These are phyloP conservation scores for Tylochromis polylepis DNA, from an alignment of 2,113 vertebrate genomes.

Conservation along the genomic window DNA sequence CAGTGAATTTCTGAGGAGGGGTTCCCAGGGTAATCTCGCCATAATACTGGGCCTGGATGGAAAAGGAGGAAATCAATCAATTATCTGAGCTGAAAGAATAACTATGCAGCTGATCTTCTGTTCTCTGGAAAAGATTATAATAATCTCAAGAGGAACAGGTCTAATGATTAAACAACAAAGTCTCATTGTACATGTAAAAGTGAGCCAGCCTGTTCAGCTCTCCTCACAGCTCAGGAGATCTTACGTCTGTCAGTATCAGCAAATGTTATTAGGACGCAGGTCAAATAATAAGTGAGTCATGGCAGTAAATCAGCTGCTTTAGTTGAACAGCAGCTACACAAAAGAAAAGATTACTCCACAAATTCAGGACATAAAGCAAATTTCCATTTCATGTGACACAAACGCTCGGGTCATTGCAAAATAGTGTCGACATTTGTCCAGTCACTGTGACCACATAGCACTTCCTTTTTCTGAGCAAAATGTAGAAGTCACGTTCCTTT, in stretches of 20 bases:
- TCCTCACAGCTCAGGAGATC: not conserved
- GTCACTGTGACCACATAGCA: not conserved
- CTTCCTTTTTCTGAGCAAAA: not conserved
- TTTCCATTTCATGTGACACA: not conserved
- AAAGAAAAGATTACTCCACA: not conserved
- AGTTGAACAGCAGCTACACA: not conserved
- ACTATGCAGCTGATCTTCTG: not conserved
- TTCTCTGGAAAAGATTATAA: not conserved
- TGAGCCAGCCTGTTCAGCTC: not conserved
- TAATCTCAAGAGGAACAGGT: not conserved
- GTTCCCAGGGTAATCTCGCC: constrained; percentile 86
- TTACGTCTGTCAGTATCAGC: not conserved
- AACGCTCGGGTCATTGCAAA: not conserved
- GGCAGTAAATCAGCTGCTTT: not conserved
- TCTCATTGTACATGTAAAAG: not conserved
- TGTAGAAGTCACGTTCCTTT: not conserved
- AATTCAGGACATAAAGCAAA: not conserved
- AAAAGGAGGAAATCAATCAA: not conserved
- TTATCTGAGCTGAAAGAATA: not conserved
- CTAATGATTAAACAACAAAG: not conserved
- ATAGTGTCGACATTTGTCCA: not conserved
- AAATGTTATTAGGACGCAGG: not conserved
- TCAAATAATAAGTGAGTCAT: not conserved
- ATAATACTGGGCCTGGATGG: constrained; percentile 88
- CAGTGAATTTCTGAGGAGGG: constrained; percentile 84